Evolutionary conservation across 2,888 invertebrate genomes (phyloP).

Genomic region (Melangyna quadrimaculata): DNA sequence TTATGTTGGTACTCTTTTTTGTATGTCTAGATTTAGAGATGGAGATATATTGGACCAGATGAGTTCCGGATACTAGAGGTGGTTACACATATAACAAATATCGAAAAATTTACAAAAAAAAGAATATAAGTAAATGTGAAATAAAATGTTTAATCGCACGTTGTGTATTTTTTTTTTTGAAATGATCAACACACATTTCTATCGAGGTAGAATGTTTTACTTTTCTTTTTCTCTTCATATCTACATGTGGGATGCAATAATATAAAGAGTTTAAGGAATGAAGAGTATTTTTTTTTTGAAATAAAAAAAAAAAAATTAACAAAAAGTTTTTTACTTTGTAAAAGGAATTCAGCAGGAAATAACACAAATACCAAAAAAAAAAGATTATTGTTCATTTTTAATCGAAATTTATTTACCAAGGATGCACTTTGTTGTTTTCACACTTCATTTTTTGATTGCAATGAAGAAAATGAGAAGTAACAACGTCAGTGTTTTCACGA

Average conservation of each 20-base stretch:
- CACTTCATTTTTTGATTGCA: background rate
- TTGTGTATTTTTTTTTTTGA: constrained; percentile 34
- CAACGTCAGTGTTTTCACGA: background rate
- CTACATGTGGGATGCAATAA: background rate
- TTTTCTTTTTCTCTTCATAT: background rate
- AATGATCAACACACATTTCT: constrained; percentile 8
- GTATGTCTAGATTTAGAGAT: constrained; percentile 27
- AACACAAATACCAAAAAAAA: background rate
- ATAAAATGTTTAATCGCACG: constrained; percentile 61
- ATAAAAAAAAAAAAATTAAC: background rate
- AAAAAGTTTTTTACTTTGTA: constrained; percentile 5
- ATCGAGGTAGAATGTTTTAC: background rate
- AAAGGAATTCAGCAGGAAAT: constrained; percentile 40
- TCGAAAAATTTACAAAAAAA: constrained; percentile 19
- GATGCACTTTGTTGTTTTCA: constrained; percentile 1
- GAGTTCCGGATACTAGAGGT: constrained; percentile 67
- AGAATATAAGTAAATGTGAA: constrained; percentile 10
- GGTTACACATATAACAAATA: constrained; percentile 54
- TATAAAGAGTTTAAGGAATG: constrained; percentile 38
- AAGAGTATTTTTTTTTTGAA: constrained; percentile 6
- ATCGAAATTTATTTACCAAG: constrained; percentile 40
- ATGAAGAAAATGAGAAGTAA: background rate
- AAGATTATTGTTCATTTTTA: constrained; percentile 20
- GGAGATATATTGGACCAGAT: constrained; percentile 53
- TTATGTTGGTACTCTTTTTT: background rate